Evolutionary conservation across 2,888 invertebrate genomes (phyloP).

Genomic region (Microctonus hyperodae): DNA sequence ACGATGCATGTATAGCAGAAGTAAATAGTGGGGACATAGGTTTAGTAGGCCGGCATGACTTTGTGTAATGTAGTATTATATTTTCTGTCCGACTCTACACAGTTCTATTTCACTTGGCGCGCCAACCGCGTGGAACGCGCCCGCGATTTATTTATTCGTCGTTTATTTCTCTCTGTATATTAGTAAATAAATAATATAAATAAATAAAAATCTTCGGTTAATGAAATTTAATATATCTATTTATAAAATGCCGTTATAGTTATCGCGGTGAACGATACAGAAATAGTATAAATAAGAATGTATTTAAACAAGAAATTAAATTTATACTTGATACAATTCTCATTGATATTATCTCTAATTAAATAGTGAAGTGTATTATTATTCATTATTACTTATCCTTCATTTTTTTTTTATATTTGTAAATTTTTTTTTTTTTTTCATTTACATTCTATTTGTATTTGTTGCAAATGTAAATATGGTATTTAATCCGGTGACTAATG

Average conservation of each 20-base stretch:
- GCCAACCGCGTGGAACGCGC: conserved; percentile 44
- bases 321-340: background rate
- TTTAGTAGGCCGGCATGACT: conserved; percentile 46
- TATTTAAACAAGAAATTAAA: background rate
- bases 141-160: conserved; percentile 11
- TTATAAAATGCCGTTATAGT: background rate
- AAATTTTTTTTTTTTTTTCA: too few relatives aligned
- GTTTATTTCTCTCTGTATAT: background rate
- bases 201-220: background rate
- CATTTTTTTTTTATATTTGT: background rate
- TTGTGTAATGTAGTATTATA: conserved; percentile 42
- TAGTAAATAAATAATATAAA: background rate
- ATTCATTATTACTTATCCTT: background rate
- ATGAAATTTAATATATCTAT: background rate
- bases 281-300: background rate
- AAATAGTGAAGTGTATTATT: background rate
- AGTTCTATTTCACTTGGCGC: conserved; percentile 51
- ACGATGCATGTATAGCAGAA: too few relatives aligned
- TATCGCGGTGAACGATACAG: background rate
- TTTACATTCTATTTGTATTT: too few relatives aligned
- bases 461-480: conserved; percentile 63
- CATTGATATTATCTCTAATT: background rate
- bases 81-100: conserved; percentile 50
- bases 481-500: conserved; percentile 70
- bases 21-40: conserved; percentile 33